These are phyloP conservation scores for Andrena cerasifolii DNA, from an alignment of 1,140 invertebrate species.

Conservation along the genomic window DNA sequence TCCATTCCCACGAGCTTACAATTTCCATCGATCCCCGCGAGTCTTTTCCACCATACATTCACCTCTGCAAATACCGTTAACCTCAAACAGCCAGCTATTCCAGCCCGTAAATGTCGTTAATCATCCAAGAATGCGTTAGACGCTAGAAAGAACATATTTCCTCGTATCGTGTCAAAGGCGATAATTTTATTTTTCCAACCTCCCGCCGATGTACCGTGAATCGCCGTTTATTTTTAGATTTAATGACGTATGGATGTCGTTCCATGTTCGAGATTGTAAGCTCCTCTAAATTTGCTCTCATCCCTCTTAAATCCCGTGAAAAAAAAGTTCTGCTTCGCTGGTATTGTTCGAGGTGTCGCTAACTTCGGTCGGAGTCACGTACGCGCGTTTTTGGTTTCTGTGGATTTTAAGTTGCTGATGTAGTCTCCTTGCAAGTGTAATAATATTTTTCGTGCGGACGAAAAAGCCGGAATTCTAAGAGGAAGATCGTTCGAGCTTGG, in stretches of 20 bases:
- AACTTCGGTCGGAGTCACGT: no score
- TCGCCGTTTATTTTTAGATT: constrained; percentile 4
- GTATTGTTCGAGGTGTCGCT: neutral
- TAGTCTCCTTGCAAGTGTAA: no score
- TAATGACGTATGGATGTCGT: neutral
- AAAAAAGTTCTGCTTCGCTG: no score
- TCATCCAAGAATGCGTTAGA: neutral
- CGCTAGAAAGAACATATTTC: neutral
- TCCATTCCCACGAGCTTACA: neutral
- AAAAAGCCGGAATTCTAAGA: no score
- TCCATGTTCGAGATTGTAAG: neutral
- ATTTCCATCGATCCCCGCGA: neutral
- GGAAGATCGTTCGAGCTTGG: neutral
- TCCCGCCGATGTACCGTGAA: neutral
- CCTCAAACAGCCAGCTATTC: neutral
- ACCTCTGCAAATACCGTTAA: neutral
- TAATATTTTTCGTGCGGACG: no score
- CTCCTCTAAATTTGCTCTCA: neutral
- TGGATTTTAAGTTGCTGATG: no score
- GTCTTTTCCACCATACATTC: no score
- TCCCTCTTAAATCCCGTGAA: no score
- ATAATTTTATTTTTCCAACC: neutral
- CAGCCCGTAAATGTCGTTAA: no score
- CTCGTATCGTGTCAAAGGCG: no score
- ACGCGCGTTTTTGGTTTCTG: no score